phyloP scores from a whole-genome alignment of 2,888 invertebrate genomes.

The Helleia helle region DNA sequence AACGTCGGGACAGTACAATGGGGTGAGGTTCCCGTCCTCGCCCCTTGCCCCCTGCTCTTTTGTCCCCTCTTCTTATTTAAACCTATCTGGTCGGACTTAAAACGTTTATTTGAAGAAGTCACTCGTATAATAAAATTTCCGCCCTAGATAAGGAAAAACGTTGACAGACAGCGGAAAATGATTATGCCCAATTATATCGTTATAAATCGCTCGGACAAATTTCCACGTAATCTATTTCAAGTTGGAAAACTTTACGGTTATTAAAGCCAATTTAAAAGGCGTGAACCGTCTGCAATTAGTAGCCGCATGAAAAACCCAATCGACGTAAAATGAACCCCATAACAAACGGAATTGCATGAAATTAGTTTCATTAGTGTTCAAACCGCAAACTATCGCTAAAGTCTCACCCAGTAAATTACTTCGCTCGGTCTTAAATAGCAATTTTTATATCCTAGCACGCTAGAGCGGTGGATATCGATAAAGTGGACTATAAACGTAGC shows the following conservation, averaged over 20 bases:
- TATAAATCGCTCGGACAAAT: background rate
- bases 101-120: too few relatives aligned
- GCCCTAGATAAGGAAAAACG: too few relatives aligned
- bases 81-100: too few relatives aligned
- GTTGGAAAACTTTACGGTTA: background rate
- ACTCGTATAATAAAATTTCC: too few relatives aligned
- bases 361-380: constrained; percentile 41
- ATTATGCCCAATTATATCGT: too few relatives aligned
- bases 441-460: constrained; percentile 26
- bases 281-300: constrained; percentile 10
- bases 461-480: constrained; percentile 7
- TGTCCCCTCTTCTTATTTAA: too few relatives aligned
- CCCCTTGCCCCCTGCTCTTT: too few relatives aligned
- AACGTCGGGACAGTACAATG: too few relatives aligned
- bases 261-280: constrained; percentile 7
- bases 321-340: constrained; percentile 23
- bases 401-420: constrained; percentile 30
- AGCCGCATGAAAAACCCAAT: constrained; percentile 10
- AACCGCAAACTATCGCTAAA: constrained; percentile 28
- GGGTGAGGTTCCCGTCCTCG: too few relatives aligned
- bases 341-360: constrained; percentile 37
- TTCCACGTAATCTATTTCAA: background rate
- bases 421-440: constrained; percentile 26
- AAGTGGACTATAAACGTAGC: constrained; percentile 1
- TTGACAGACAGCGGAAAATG: too few relatives aligned